Evolutionary conservation across 1,140 invertebrate genomes (phyloP).

Genomic region (Protaetia brevitarsis): DNA sequence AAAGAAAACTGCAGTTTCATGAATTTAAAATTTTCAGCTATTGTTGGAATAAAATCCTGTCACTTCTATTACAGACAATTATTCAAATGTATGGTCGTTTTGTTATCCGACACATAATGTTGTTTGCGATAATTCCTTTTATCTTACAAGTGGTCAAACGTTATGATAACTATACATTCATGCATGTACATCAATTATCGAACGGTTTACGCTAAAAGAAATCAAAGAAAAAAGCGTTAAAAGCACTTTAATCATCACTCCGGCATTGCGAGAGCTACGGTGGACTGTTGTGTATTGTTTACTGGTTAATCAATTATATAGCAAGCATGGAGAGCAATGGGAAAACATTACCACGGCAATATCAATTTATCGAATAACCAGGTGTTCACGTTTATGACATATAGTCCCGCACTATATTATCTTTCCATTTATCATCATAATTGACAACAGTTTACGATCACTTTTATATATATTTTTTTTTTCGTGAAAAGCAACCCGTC

Average conservation of each 20-base stretch:
- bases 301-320: constrained; percentile 8
- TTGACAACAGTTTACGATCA: constrained; percentile 16
- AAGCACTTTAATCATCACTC: neutral
- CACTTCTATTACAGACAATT: no score
- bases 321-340: neutral
- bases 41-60: no score
- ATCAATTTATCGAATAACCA: constrained; percentile 4
- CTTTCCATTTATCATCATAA: constrained; percentile 8
- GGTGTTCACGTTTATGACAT: neutral
- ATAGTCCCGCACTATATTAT: neutral
- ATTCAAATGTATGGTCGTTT: no score
- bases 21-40: no score
- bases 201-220: neutral
- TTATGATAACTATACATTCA: neutral
- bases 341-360: neutral
- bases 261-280: no score
- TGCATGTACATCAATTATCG: neutral
- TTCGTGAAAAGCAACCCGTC: neutral
- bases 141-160: no score
- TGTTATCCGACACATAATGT: no score
- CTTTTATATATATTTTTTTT: neutral
- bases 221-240: neutral
- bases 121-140: no score
- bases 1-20: no score
- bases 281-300: neutral